Percentiles rank a stretch among this genome's conserved stretches.
phyloP scores from a whole-genome alignment of 2,113 vertebrate species.

The Poecile atricapillus region DNA sequence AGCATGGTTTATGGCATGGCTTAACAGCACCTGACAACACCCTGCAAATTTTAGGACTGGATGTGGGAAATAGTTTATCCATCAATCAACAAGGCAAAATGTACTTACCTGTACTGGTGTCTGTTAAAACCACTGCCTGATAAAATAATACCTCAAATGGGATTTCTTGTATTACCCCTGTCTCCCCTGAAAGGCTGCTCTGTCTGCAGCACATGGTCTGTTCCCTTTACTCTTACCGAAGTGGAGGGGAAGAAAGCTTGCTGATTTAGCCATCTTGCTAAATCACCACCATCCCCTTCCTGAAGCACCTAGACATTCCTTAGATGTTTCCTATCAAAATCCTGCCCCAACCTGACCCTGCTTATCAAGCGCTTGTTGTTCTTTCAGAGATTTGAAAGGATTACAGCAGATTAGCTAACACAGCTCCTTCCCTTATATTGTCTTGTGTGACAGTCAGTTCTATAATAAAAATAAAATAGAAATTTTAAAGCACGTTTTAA shows the following conservation, averaged over 20 bases:
- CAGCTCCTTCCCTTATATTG: neutral
- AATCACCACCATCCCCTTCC: slow-evolving; percentile 35
- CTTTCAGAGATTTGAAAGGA: slow-evolving; percentile 50
- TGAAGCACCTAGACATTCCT: slow-evolving; percentile 61
- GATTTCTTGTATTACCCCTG: neutral
- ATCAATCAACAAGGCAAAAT: neutral
- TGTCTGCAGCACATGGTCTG: neutral
- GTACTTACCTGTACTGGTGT: neutral
- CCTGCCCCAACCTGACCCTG: slow-evolving; percentile 52
- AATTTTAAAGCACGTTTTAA: neutral
- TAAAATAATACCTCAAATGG: rapidly evolving
- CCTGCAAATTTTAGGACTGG: neutral
- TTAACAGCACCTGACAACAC: neutral
- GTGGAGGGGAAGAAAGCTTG: neutral
- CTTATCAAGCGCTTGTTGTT: slow-evolving; percentile 48
- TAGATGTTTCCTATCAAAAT: slow-evolving; percentile 51
- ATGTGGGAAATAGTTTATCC: neutral
- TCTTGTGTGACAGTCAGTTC: neutral
- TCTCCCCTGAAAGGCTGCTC: neutral
- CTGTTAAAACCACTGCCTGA: neutral
- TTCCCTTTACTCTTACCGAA: neutral
- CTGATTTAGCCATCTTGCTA: neutral
- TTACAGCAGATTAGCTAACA: slow-evolving; percentile 54
- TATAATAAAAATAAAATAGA: slow-evolving; percentile 2
- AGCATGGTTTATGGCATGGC: neutral